phyloP scores from a whole-genome alignment of 2,113 vertebrate species.

The Callipepla squamata region DNA sequence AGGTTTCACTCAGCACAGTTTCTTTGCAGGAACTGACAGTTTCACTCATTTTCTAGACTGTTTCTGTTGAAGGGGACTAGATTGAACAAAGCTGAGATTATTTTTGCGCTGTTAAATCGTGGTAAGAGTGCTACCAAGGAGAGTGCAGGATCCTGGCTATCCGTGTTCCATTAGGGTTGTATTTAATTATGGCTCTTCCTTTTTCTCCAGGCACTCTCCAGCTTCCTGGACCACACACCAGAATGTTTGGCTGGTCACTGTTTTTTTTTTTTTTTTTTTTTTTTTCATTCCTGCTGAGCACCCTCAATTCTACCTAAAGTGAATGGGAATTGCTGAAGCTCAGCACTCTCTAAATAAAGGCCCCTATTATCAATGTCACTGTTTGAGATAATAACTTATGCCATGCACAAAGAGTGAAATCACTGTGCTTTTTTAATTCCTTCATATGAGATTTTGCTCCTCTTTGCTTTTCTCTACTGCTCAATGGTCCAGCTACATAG shows the following conservation, averaged over 20 bases:
- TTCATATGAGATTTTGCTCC: constrained; percentile 53
- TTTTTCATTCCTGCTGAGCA: constrained; percentile 64
- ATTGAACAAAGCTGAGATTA: constrained; percentile 7
- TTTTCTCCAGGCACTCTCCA: constrained; percentile 56
- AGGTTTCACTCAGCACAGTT: background rate
- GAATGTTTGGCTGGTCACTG: constrained; percentile 55
- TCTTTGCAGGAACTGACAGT: background rate
- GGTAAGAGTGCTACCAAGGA: constrained; percentile 38
- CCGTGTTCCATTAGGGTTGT: constrained; percentile 53
- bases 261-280: background rate
- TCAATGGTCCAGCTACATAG: constrained; percentile 65
- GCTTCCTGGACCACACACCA: constrained; percentile 71
- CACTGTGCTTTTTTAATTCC: constrained; percentile 62
- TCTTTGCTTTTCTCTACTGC: constrained; percentile 49
- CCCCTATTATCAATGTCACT: constrained; percentile 59
- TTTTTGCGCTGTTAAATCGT: constrained; percentile 41
- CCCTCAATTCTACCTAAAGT: constrained; percentile 64
- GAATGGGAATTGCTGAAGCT: constrained; percentile 72
- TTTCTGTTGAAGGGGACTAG: constrained; percentile 2
- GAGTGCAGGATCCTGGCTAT: constrained; percentile 7
- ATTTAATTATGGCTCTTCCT: constrained; percentile 65
- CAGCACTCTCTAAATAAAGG: constrained; percentile 70
- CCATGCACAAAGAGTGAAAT: constrained; percentile 63
- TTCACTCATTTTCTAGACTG: background rate
- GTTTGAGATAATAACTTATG: constrained; percentile 67